These are phyloP conservation scores for Zygothrica quintamaculata DNA, from an alignment of 2,888 invertebrate genomes.

Conservation along the genomic window DNA sequence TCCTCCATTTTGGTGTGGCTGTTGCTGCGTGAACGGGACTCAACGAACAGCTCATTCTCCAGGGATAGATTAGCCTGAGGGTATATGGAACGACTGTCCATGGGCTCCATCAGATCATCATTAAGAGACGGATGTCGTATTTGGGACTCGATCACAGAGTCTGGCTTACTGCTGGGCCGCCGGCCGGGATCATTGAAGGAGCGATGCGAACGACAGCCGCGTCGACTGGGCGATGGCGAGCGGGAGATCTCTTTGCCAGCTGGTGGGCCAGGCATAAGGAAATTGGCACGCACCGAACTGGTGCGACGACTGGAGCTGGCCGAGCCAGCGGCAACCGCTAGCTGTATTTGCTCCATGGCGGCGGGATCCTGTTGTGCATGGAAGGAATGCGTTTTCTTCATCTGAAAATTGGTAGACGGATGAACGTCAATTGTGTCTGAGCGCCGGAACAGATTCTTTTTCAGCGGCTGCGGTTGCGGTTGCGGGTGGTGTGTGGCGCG, in stretches of 20 bases:
- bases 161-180: constrained; percentile 81
- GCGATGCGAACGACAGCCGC: constrained; percentile 84
- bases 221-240: constrained; percentile 83
- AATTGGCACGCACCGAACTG: constrained; percentile 83
- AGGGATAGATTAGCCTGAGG: constrained; percentile 82
- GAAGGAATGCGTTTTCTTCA: constrained; percentile 85
- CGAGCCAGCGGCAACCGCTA: constrained; percentile 69
- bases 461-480: constrained; percentile 76
- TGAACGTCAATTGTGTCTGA: constrained; percentile 85
- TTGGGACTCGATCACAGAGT: constrained; percentile 81
- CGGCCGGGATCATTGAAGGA: constrained; percentile 83
- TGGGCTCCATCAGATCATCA: constrained; percentile 83
- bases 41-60: constrained; percentile 83
- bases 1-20: constrained; percentile 84
- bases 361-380: constrained; percentile 84
- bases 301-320: constrained; percentile 82
- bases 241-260: constrained; percentile 81
- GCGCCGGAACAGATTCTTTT: constrained; percentile 84
- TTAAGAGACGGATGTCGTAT: constrained; percentile 84
- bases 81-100: constrained; percentile 73
- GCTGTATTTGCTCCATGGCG: constrained; percentile 81
- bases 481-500: constrained; percentile 72
- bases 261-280: constrained; percentile 82
- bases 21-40: constrained; percentile 83
- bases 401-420: constrained; percentile 84